These are phyloP conservation scores for Strigamia crassipes DNA, from an alignment of 2,888 invertebrate species.

Conservation along the genomic window DNA sequence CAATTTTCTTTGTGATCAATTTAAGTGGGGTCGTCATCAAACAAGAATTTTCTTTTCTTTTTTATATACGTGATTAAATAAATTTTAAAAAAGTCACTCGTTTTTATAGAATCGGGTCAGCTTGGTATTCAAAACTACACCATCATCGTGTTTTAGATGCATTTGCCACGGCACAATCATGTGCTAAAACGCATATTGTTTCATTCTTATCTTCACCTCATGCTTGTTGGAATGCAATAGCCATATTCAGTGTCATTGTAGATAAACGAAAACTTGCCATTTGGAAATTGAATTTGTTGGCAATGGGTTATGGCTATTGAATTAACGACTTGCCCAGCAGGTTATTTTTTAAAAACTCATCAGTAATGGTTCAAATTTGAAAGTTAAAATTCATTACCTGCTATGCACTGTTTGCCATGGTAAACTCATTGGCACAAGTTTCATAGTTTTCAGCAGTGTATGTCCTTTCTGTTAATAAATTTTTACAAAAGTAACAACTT, in stretches of 20 bases:
- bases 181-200: constrained; percentile 39
- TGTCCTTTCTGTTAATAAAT: constrained; percentile 48
- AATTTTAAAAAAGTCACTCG: background rate
- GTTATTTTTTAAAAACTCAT: constrained; percentile 20
- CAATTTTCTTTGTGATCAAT: background rate
- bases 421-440: constrained; percentile 43
- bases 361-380: background rate
- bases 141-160: constrained; percentile 44
- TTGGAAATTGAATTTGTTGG: background rate
- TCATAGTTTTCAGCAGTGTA: constrained; percentile 44
- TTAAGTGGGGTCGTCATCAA: constrained; percentile 25
- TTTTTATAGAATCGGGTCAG: constrained; percentile 38
- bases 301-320: background rate
- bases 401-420: constrained; percentile 45
- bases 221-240: constrained; percentile 23
- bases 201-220: background rate
- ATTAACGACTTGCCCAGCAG: background rate
- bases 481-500: constrained; percentile 31
- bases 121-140: constrained; percentile 43
- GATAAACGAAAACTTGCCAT: constrained; percentile 45
- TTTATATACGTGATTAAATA: constrained; percentile 37
- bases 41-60: background rate
- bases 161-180: background rate
- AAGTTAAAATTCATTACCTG: constrained; percentile 18
- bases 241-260: constrained; percentile 25